These are phyloP conservation scores for Eubasilissa regina DNA, from an alignment of 1,140 invertebrate genomes.

Conservation along the genomic window DNA sequence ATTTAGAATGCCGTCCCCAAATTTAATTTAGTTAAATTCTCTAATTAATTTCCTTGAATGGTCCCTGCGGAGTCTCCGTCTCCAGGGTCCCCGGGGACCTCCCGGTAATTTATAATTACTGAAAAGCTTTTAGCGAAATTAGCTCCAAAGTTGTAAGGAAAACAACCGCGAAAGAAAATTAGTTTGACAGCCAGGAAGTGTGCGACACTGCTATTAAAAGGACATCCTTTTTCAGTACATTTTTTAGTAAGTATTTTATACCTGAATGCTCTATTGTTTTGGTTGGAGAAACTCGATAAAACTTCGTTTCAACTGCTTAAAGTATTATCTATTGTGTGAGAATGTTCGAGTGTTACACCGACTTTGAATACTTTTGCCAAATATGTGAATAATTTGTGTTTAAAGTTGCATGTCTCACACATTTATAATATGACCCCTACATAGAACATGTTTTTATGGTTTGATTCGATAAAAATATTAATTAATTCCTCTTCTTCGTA, in stretches of 20 bases:
- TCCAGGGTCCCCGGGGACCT: background rate
- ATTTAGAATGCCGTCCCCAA: background rate
- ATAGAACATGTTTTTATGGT: no score
- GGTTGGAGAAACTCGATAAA: slow-evolving; percentile 10
- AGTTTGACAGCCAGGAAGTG: slow-evolving; percentile 1
- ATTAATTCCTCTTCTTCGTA: no score
- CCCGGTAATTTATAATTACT: slow-evolving; percentile 12
- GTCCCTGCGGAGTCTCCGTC: background rate
- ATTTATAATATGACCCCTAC: no score
- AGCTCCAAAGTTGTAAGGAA: slow-evolving; percentile 4
- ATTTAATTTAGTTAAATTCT: slow-evolving; percentile 21
- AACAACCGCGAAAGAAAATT: slow-evolving; percentile 21
- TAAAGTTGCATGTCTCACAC: no score
- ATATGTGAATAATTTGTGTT: no score
- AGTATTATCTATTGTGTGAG: no score
- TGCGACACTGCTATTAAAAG: slow-evolving; percentile 1
- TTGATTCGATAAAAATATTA: no score
- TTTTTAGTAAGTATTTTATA: background rate
- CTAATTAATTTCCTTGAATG: slow-evolving; percentile 19
- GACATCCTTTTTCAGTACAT: background rate
- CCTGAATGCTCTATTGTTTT: background rate
- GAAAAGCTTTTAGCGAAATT: slow-evolving; percentile 30
- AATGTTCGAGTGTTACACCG: no score
- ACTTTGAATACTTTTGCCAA: no score
- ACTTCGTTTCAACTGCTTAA: background rate